Base-by-base conservation (phyloP, 2,797 vertebrate genomes). In the Halcyon chelicuti region DNA sequence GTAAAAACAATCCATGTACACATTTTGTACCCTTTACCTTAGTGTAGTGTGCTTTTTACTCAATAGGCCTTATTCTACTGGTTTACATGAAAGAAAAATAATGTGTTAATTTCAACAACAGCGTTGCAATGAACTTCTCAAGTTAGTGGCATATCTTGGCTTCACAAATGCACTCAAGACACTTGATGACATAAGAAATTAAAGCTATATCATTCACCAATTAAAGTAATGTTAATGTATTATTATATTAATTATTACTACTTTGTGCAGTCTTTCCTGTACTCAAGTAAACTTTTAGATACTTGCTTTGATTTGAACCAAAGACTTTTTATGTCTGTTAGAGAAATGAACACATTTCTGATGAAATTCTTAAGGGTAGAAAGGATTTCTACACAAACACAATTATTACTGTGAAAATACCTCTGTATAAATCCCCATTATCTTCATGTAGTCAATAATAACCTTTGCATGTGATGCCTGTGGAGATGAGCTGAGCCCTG, bases 1-100 rank as follows among this genome's bases (percentile, higher is more conserved):
- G 13, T 57, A 65, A 75, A 91, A 92, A 3, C 31, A 44, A 12
- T 55, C 18, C 14, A 8, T 2, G 5, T 42, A 5, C 31, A 9
- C 1, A 1, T 75, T 67, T 63, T 0, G 0, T 60, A 33, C 7
- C 3, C 12, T 73, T 3, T 73, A 6, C 10, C 39, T 71, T 46
- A 8, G 29, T 42, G n/a, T 42, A 28, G 9, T 8, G 18, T 29
- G 9, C 29, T 21, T 65, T 80, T 4, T 29, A 16, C 22, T 78
- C 75, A 35, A 35, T 11, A 5, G 18, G 6, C 40, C 19, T 77
- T 77, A n/a, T 54, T 66, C 35, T 86, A 23, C 15, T 80, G 39
- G 17, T 49, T 66, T 29, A 35, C 21, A 5, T 29, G 21, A 18
- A 35, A 79, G 12, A 63, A n/a, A 17, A 9, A 14, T 47, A 51